phyloP scores from a whole-genome alignment of 2,888 invertebrate species.

The Drosophila quasianomalipes region DNA sequence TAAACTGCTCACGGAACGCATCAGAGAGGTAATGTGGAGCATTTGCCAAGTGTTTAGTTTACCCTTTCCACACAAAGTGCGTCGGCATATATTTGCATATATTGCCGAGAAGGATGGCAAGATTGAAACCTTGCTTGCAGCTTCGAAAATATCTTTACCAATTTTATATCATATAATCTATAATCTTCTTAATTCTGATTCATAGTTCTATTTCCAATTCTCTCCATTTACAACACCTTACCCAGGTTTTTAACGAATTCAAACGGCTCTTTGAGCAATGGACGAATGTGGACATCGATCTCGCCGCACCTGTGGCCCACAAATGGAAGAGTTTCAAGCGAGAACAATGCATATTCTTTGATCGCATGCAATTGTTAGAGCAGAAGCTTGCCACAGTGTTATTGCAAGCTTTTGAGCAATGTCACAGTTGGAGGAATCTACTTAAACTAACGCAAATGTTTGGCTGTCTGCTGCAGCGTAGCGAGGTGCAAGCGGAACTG shows the following conservation, averaged over 20 bases:
- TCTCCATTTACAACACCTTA: not conserved
- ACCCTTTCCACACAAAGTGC: not conserved
- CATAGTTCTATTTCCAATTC: not conserved
- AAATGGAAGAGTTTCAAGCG: constrained; percentile 86
- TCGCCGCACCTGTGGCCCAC: constrained; percentile 63
- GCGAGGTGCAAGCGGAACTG: constrained; percentile 86
- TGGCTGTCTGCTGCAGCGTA: constrained; percentile 87
- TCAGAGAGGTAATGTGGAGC: constrained; percentile 68
- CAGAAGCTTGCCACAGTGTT: constrained; percentile 87
- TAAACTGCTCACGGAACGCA: constrained; percentile 80
- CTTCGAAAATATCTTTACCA: no score
- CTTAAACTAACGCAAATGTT: constrained; percentile 86
- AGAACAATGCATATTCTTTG: constrained; percentile 86
- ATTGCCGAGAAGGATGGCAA: not conserved
- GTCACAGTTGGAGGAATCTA: constrained; percentile 87
- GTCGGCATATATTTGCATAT: not conserved
- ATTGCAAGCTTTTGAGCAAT: constrained; percentile 87
- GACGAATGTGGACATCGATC: constrained; percentile 82
- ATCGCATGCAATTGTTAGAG: constrained; percentile 85
- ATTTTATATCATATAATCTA: not conserved
- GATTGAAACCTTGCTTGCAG: not conserved
- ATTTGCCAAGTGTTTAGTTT: not conserved
- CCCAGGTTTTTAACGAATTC: constrained; percentile 81
- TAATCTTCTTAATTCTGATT: not conserved
- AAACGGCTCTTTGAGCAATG: constrained; percentile 83